phyloP scores from a whole-genome alignment of 2,888 invertebrate species.

The Hartigia nigra region DNA sequence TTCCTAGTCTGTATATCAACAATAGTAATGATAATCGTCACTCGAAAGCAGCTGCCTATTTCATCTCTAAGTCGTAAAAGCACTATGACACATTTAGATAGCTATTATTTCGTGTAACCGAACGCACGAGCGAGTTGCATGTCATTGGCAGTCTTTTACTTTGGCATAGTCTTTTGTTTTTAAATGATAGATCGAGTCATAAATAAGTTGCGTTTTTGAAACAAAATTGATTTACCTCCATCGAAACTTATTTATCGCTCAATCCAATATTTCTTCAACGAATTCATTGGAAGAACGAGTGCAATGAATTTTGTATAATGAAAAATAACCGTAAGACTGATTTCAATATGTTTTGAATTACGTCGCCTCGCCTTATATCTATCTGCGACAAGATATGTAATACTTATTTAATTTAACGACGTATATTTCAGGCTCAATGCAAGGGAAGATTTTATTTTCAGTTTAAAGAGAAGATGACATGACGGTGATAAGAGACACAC shows the following conservation, averaged over 20 bases:
- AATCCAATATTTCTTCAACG: background rate
- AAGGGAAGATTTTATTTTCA: background rate
- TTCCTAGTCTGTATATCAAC: background rate
- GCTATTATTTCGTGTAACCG: background rate
- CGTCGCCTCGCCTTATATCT: background rate
- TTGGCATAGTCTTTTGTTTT: background rate
- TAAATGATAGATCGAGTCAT: no score
- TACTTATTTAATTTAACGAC: background rate
- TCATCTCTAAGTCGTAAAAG: background rate
- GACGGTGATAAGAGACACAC: background rate
- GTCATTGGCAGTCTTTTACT: background rate
- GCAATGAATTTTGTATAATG: background rate
- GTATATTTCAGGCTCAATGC: background rate
- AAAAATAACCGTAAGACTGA: background rate
- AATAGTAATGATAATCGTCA: background rate
- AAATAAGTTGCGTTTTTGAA: no score
- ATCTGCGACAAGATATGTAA: background rate
- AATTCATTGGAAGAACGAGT: background rate
- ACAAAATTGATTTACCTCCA: no score
- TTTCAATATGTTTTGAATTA: background rate
- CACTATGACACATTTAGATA: constrained; percentile 13
- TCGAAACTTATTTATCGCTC: no score
- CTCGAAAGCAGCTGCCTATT: constrained; percentile 5
- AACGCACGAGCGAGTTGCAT: background rate
- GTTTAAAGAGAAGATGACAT: background rate